These are phyloP conservation scores for Aix galericulata DNA, from an alignment of 2,113 vertebrate genomes.

Conservation along the genomic window DNA sequence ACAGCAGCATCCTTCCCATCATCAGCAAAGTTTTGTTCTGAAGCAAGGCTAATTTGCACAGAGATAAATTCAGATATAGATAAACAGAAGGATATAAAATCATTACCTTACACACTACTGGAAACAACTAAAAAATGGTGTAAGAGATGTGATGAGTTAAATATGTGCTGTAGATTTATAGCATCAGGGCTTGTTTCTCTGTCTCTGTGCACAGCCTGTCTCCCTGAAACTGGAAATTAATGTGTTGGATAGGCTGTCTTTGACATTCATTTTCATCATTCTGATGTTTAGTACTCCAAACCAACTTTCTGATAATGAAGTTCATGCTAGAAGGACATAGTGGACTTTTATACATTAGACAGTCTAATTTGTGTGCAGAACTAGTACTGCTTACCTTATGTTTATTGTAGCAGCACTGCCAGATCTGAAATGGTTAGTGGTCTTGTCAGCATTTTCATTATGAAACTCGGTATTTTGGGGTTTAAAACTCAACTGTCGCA, in stretches of 20 bases:
- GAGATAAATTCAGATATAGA: not conserved
- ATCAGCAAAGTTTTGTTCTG: not conserved
- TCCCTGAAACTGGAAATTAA: slow-evolving; percentile 31
- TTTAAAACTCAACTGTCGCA: not conserved
- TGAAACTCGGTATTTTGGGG: not conserved
- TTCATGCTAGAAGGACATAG: slow-evolving; percentile 20
- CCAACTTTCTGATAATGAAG: slow-evolving; percentile 49
- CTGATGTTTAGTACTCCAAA: not conserved
- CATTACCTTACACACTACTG: not conserved
- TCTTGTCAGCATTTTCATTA: not conserved
- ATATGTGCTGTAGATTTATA: not conserved
- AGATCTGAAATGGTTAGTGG: not conserved
- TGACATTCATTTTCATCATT: slow-evolving; percentile 58
- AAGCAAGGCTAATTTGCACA: not conserved
- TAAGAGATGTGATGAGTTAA: slow-evolving; percentile 7
- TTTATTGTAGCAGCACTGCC: not conserved
- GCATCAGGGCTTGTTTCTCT: not conserved
- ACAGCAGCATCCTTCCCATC: not conserved
- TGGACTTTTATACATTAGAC: not conserved
- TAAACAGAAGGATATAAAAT: not conserved
- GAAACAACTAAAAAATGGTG: not conserved
- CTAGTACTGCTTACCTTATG: not conserved
- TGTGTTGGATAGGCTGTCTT: slow-evolving; percentile 3
- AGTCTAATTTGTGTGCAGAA: slow-evolving; percentile 1
- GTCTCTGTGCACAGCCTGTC: not conserved